phyloP scores from a whole-genome alignment of 1,140 invertebrate genomes.

The Monomorium pharaonis region DNA sequence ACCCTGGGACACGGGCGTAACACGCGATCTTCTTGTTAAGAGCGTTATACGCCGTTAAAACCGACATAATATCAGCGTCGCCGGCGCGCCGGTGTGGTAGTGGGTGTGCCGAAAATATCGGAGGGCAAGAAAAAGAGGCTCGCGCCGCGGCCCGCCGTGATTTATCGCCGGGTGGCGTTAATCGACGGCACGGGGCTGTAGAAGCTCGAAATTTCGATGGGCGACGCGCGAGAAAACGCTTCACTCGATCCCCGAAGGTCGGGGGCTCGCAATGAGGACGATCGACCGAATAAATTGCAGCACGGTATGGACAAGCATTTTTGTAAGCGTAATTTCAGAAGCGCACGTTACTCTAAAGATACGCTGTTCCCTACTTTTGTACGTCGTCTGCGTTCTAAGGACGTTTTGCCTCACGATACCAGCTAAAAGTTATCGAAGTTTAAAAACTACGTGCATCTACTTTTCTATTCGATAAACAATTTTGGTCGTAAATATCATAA shows the following conservation, averaged over 20 bases:
- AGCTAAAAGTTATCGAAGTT: too few species aligned
- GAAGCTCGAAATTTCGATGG: slow-evolving; percentile 54
- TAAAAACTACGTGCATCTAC: too few species aligned
- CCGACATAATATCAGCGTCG: slow-evolving; percentile 71
- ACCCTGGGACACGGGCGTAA: slow-evolving; percentile 69
- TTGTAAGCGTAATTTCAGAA: background rate
- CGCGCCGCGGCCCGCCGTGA: slow-evolving; percentile 21
- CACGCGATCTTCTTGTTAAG: slow-evolving; percentile 80
- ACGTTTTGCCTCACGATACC: too few species aligned
- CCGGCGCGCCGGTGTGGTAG: slow-evolving; percentile 28
- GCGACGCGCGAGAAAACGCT: background rate
- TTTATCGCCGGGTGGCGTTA: slow-evolving; percentile 42
- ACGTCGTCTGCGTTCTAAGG: too few species aligned
- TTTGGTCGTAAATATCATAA: too few species aligned
- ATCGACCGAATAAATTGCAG: slow-evolving; percentile 26
- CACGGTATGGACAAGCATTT: slow-evolving; percentile 8
- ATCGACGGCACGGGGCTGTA: slow-evolving; percentile 44
- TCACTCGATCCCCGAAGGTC: slow-evolving; percentile 9
- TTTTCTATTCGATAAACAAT: too few species aligned
- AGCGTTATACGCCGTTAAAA: slow-evolving; percentile 78
- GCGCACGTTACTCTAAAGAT: background rate
- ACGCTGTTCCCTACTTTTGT: background rate
- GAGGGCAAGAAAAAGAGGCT: slow-evolving; percentile 24
- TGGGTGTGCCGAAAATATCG: slow-evolving; percentile 47
- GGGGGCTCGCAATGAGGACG: slow-evolving; percentile 1